Evolutionary conservation across 2,797 vertebrate genomes (phyloP).

Genomic region (Poeciliopsis gracilis): DNA sequence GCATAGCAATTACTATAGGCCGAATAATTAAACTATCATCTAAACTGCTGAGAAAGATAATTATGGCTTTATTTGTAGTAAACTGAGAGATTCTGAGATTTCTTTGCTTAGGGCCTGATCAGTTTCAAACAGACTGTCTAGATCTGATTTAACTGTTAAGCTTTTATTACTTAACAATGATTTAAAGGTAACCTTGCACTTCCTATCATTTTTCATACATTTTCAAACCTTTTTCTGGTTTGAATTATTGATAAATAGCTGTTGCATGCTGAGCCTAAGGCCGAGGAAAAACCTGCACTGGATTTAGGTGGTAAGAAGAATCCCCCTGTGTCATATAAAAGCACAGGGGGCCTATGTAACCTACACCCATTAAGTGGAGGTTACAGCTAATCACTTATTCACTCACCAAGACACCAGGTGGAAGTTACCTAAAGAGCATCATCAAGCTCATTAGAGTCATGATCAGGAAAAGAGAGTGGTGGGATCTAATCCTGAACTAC

Average conservation of each 20-base stretch:
- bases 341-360: not conserved
- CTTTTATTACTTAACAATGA: not conserved
- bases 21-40: slow-evolving; percentile 11
- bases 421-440: not conserved
- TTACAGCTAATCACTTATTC: not conserved
- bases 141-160: slow-evolving; percentile 1
- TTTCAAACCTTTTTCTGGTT: slow-evolving; percentile 63
- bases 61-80: not conserved
- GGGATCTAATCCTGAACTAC: not conserved
- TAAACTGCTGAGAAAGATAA: slow-evolving; percentile 5
- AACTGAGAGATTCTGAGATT: not conserved
- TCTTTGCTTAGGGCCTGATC: not conserved
- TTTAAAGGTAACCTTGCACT: slow-evolving; percentile 48
- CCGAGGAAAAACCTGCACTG: slow-evolving; percentile 52
- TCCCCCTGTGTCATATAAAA: not conserved
- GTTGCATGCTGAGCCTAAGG: slow-evolving; percentile 72
- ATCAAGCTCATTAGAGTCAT: not conserved
- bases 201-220: slow-evolving; percentile 71
- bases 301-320: not conserved
- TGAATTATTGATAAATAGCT: slow-evolving; percentile 81
- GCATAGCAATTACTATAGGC: slow-evolving; percentile 27
- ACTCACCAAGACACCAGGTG: not conserved
- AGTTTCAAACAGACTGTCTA: slow-evolving; percentile 9
- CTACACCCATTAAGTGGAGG: not conserved
- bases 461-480: not conserved